Conservation (phyloP, 2,888 invertebrate genomes). For the Limnephilus rhombicus region DNA sequence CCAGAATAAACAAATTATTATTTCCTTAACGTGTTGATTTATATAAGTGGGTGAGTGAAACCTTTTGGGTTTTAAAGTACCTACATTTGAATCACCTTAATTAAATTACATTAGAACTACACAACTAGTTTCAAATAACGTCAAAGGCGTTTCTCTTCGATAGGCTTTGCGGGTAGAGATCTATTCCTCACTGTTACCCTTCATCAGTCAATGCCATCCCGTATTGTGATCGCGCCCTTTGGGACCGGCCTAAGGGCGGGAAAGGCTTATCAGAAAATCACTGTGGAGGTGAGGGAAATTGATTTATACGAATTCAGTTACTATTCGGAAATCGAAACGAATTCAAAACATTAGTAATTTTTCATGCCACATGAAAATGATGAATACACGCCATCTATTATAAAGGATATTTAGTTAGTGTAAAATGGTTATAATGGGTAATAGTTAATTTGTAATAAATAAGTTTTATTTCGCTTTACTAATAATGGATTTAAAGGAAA, state of each 20-base stretch:
- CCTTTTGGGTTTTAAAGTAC: not conserved
- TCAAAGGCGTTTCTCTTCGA: not conserved
- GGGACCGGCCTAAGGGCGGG: slow-evolving; percentile 32
- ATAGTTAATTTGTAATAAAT: no score
- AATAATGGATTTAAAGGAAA: no score
- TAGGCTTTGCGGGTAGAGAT: slow-evolving; percentile 13
- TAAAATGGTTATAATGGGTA: no score
- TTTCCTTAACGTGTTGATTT: not conserved
- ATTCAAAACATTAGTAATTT: not conserved
- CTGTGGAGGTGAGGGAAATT: slow-evolving; percentile 18
- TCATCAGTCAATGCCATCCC: slow-evolving; percentile 55
- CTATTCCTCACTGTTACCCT: slow-evolving; percentile 47
- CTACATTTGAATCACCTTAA: not conserved
- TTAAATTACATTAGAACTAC: not conserved
- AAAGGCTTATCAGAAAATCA: slow-evolving; percentile 28
- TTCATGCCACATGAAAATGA: not conserved
- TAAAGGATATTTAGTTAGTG: not conserved
- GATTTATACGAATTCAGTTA: slow-evolving; percentile 34
- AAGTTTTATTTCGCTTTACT: no score
- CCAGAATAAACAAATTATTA: no score
- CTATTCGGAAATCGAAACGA: not conserved
- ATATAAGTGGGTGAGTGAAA: not conserved
- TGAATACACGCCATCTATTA: not conserved
- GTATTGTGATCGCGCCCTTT: slow-evolving; percentile 39
- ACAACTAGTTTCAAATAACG: not conserved